Conservation (phyloP, 2,797 vertebrate species). For the Manis pentadactyla region DNA sequence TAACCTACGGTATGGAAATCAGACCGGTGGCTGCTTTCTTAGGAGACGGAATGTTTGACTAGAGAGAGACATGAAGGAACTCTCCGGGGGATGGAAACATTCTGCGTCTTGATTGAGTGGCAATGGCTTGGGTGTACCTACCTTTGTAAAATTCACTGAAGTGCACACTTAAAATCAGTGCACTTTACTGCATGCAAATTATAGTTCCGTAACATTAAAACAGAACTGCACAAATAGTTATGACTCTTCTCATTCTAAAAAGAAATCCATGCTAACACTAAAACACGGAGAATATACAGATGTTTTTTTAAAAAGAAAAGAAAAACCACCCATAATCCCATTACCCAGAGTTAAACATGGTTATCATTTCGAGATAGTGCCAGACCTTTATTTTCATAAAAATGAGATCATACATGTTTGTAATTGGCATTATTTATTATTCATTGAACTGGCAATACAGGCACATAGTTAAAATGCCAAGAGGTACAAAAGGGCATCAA, state of each 20-base stretch:
- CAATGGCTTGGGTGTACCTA: background rate
- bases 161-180: background rate
- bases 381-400: slow-evolving; percentile 18
- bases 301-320: background rate
- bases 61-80: background rate
- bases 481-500: background rate
- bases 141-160: background rate
- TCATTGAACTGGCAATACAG: background rate
- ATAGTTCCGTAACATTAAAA: background rate
- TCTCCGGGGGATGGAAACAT: background rate
- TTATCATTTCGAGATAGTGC: background rate
- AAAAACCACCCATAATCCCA: background rate
- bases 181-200: background rate
- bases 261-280: background rate
- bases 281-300: slow-evolving; percentile 28
- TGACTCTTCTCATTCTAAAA: slow-evolving; percentile 26
- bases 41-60: background rate
- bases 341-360: background rate
- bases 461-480: background rate
- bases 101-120: background rate
- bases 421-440: background rate
- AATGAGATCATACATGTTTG: background rate
- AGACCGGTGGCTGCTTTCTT: background rate
- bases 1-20: background rate
- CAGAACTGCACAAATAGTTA: background rate